Evolutionary conservation across 2,113 vertebrate genomes (phyloP), one percentile per base, ranked within the genome.

Genomic region (Ageneiosus marmoratus): DNA sequence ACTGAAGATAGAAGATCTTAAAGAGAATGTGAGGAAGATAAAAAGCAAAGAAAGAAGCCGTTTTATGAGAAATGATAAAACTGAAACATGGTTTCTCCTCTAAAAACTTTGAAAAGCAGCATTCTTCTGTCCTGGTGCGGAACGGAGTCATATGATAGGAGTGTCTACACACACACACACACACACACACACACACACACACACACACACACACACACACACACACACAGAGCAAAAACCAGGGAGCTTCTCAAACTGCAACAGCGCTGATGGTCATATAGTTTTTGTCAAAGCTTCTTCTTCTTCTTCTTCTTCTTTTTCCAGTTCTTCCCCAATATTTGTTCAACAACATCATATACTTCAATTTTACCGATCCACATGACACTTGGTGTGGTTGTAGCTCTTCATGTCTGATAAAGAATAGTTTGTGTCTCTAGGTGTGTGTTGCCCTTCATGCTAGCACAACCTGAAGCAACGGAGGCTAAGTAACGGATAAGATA

Each of bases 81-180:
- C 6, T 9, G n/a, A 46, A 44, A 72, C 67, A 72, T 46, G 63
- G 32, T 72, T 46, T n/a, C 11, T 72, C 41, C n/a, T 73, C 44
- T 4, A 12, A 27, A 74, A 50, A 73, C 15, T n/a, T n/a, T n/a
- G n/a, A 74, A 44, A 4, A 48, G n/a, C n/a, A 16, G 24, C 44
- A 29, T 73, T 73, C 24, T 27, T 27, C 70, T 46, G 41, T 27
- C 11, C 24, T 48, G n/a, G 11, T 70, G 67, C 41, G n/a, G 32
- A 41, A 9, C 37, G 44, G 22, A 48, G 41, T 72, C 70, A 51
- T 74, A 12, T 72, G 65, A 69, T 44, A 69, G 65, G 34, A 5
- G 69, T 72, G 12, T 46, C 24, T n/a, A 72, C 41, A 46, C 41
- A 72, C 69, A 72, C 37, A 70, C 67, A 46, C 67, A 70, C 34